A percentile compares a stretch with the other conserved stretches of the same genome.
Evolutionary conservation across 1,140 invertebrate species (phyloP).

Genomic region (Mamestra configurata): DNA sequence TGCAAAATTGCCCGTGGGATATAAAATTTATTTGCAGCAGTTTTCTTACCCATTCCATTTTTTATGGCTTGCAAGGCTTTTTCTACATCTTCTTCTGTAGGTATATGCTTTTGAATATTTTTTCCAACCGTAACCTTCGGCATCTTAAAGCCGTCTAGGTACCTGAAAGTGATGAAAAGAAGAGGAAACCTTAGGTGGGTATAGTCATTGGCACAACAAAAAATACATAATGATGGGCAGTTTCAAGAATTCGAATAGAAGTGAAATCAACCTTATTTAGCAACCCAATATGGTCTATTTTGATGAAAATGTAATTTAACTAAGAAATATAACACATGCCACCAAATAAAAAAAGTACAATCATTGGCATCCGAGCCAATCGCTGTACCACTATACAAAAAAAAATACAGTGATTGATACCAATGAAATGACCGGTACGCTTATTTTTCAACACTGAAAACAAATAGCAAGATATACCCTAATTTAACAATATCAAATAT

Average conservation of each 20-base stretch:
- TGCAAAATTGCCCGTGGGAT: conserved; percentile 55
- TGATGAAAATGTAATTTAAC: conserved; percentile 18
- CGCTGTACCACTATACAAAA: conserved; percentile 1
- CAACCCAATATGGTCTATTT: conserved; percentile 18
- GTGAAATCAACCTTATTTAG: conserved; percentile 2
- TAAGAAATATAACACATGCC: conserved; percentile 9
- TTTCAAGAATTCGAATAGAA: conserved; percentile 13
- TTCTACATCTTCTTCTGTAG: conserved; percentile 38
- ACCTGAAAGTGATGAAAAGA: conserved; percentile 28
- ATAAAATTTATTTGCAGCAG: conserved; percentile 51
- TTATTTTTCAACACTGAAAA: conserved; percentile 1
- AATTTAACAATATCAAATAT: too few relatives aligned
- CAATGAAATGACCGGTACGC: background rate
- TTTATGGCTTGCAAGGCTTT: conserved; percentile 44
- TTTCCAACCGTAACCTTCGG: too few relatives aligned
- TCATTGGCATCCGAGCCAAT: background rate
- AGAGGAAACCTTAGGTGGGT: conserved; percentile 25
- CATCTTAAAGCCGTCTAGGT: too few relatives aligned
- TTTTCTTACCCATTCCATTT: conserved; percentile 57
- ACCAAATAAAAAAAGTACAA: background rate
- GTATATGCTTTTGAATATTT: conserved; percentile 28
- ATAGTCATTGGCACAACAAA: conserved; percentile 31
- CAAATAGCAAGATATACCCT: too few relatives aligned
- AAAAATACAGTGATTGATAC: conserved; percentile 32
- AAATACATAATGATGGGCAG: conserved; percentile 33